A percentile compares a stretch with the other conserved stretches of the same genome.
Evolutionary conservation across 2,797 vertebrate genomes (phyloP).

Genomic region (Garrulus glandarius): DNA sequence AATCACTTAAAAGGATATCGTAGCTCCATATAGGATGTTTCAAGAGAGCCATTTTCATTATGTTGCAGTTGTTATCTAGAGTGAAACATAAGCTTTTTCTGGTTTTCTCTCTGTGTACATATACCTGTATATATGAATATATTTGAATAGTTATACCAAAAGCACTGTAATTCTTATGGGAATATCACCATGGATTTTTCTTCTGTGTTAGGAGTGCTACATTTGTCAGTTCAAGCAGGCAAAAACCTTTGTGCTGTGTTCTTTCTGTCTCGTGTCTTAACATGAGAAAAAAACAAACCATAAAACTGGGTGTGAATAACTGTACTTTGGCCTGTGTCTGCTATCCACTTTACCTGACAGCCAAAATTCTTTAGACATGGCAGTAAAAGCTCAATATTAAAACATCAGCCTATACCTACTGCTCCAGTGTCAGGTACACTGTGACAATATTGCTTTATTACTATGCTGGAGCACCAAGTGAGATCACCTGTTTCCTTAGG

Average conservation of each 20-base stretch:
- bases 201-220: not conserved
- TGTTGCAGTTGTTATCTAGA: not conserved
- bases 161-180: not conserved
- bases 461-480: accelerated
- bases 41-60: not conserved
- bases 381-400: not conserved
- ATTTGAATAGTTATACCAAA: not conserved
- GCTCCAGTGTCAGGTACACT: not conserved
- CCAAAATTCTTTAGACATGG: slow-evolving; percentile 26
- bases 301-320: slow-evolving; percentile 51
- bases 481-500: not conserved
- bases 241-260: not conserved
- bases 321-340: slow-evolving; percentile 25
- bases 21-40: not conserved
- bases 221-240: not conserved
- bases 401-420: not conserved
- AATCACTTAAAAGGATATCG: not conserved
- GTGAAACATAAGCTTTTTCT: not conserved
- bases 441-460: not conserved
- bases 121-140: not conserved
- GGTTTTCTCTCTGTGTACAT: not conserved
- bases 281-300: slow-evolving; percentile 36
- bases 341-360: not conserved
- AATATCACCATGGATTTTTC: not conserved
- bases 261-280: slow-evolving; percentile 12